Evolutionary conservation across 2,888 invertebrate genomes (phyloP), one percentile per base, ranked within the genome.

Genomic region (Drosophila monieri): DNA sequence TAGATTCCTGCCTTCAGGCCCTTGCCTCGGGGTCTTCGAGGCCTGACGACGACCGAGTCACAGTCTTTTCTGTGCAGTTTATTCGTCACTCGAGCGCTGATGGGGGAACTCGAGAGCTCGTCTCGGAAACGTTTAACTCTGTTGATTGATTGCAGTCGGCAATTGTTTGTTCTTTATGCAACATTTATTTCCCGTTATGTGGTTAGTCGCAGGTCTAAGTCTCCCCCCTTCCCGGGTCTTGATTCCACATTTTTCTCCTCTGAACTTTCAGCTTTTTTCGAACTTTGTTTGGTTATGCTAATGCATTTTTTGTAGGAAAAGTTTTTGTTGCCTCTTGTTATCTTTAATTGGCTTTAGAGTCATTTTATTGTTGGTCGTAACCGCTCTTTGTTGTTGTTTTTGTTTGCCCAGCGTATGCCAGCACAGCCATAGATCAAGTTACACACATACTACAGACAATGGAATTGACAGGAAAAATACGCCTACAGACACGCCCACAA

Each of bases 91-190:
- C 49, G 52, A 44, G 61, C 58, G 64, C 23, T 39, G 48, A 23
- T 43, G 27, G 27, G 21, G 46, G 59, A 57, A 56, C 39, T 39
- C 14, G 15, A 39, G 39, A 39, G 41, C 15, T 41, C 15, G 43
- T 43, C 74, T 75, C 78, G 80, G 84, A 88, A 85, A 60, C 88
- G 81, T 85, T 85, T 85, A 88, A 88, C 74, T 84, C 79, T 77
- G 73, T 78, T 88, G 85, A 88, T 85, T 88, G 85, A 88, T 85
- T 88, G 85, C 88, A 80, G 85, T 88, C 88, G 85, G 78, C 88
- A 85, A 88, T 85, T 88, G 88, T 85, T 84, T 83, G 88, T 88
- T 79, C 83, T 70, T 80, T 79, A 78, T 87, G 73, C 85, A 83
- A 80, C 81, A 83, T 87, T 85, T 87, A 78, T 83, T 85, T 77